Conservation (phyloP, 2,113 vertebrate genomes). For the Scomber japonicus region DNA sequence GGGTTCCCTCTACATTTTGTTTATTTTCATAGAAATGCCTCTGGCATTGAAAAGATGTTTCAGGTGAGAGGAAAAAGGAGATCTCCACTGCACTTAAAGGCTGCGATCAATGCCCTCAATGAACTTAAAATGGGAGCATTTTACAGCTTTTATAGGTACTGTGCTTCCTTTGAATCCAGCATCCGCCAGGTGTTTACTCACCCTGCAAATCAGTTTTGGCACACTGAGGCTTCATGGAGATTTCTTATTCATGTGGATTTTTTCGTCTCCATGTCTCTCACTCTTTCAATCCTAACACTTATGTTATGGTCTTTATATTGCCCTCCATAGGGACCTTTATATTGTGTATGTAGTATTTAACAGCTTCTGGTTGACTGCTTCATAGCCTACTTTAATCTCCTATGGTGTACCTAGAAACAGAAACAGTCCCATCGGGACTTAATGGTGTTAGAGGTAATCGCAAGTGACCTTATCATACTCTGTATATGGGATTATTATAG, state of each 20-base stretch:
- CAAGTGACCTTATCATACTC: constrained; percentile 24
- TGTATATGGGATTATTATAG: not conserved
- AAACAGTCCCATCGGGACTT: not conserved
- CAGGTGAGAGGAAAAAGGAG: not conserved
- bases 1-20: not conserved
- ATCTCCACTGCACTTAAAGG: too few relatives aligned
- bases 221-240: not conserved
- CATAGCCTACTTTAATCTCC: not conserved
- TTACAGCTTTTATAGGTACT: not conserved
- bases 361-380: not conserved
- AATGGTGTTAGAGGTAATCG: not conserved
- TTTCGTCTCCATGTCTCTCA: not conserved
- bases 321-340: not conserved
- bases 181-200: constrained; percentile 6
- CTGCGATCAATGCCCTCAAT: not conserved
- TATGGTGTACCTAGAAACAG: not conserved
- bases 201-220: not conserved
- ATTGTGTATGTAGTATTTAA: not conserved
- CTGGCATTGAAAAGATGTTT: not conserved
- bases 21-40: not conserved
- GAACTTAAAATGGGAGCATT: not conserved
- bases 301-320: not conserved
- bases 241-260: not conserved
- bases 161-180: not conserved
- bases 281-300: not conserved